These are phyloP conservation scores for Acrocyrtus sp. DNA, from an alignment of 2,888 invertebrate species.

Conservation along the genomic window DNA sequence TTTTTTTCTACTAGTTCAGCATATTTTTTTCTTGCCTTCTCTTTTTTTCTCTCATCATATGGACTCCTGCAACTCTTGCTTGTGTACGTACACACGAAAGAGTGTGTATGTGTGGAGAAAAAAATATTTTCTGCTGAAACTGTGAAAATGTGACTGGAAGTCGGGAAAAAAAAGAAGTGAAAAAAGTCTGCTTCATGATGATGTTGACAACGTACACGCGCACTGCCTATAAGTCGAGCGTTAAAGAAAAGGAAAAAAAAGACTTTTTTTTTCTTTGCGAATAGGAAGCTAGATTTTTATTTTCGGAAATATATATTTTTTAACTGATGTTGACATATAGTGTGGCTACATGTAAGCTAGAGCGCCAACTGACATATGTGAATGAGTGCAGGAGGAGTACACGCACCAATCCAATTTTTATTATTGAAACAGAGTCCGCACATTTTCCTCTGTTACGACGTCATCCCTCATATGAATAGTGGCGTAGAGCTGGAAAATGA, in stretches of 20 bases:
- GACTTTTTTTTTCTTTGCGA: constrained; percentile 1
- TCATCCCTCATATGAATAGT: not conserved
- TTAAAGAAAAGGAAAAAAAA: not conserved
- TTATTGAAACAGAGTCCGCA: no score
- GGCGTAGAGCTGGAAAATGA: not conserved
- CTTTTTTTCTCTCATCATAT: not conserved
- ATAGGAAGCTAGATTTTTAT: constrained; percentile 9
- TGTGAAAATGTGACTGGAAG: constrained; percentile 34
- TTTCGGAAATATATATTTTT: not conserved
- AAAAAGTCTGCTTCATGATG: constrained; percentile 1
- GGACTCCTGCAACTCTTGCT: not conserved
- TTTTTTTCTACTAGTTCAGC: constrained; percentile 31
- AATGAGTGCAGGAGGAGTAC: not conserved
- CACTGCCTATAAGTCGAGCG: not conserved
- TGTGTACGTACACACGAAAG: not conserved
- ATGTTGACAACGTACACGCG: not conserved
- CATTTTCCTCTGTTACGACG: no score
- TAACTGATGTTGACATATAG: not conserved
- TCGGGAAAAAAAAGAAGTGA: not conserved
- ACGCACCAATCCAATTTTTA: not conserved
- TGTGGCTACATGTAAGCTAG: not conserved
- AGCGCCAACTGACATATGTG: not conserved
- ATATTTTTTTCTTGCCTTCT: constrained; percentile 12
- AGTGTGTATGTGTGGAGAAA: not conserved
- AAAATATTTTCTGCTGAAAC: constrained; percentile 23